Percentiles rank a stretch among this genome's conserved stretches.
These are phyloP conservation scores for Phocides pigmalion DNA, from an alignment of 1,140 invertebrate species.

Conservation along the genomic window DNA sequence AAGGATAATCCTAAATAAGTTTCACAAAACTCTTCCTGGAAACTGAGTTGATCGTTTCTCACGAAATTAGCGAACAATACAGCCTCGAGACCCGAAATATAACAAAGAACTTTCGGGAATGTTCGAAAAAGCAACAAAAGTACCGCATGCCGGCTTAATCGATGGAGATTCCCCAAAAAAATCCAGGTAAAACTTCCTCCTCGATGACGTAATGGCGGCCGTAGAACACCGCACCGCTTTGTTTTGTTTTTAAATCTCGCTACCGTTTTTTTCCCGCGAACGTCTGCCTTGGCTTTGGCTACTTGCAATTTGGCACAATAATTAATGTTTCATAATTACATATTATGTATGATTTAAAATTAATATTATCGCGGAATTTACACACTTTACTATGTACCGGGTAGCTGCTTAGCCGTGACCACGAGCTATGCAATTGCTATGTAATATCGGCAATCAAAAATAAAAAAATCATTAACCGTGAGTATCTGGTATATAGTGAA, in stretches of 20 bases:
- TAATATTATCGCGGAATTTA: too few species aligned
- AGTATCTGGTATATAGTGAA: too few species aligned
- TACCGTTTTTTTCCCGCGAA: conserved; percentile 5
- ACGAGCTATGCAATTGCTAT: too few species aligned
- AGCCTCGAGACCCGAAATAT: conserved; percentile 17
- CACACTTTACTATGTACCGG: too few species aligned
- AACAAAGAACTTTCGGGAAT: conserved; percentile 24
- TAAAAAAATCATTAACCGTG: too few species aligned
- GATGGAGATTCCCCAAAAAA: conserved; percentile 56
- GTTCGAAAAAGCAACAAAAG: conserved; percentile 35
- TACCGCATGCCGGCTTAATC: conserved; percentile 50
- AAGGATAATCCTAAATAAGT: conserved; percentile 26
- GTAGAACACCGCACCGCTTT: conserved; percentile 26
- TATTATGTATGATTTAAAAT: too few species aligned
- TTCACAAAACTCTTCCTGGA: conserved; percentile 45
- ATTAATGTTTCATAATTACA: too few species aligned
- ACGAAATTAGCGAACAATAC: conserved; percentile 42
- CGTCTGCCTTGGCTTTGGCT: too few species aligned
- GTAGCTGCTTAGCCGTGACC: too few species aligned
- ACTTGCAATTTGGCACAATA: too few species aligned
- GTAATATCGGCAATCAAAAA: too few species aligned
- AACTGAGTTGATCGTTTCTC: conserved; percentile 43
- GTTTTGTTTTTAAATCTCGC: conserved; percentile 18
- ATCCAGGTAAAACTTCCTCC: conserved; percentile 43
- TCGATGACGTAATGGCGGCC: conserved; percentile 43